A percentile compares a stretch with the other conserved stretches of the same genome.
These are phyloP conservation scores for Lucilia cuprina DNA, from an alignment of 1,140 invertebrate species.

Conservation along the genomic window DNA sequence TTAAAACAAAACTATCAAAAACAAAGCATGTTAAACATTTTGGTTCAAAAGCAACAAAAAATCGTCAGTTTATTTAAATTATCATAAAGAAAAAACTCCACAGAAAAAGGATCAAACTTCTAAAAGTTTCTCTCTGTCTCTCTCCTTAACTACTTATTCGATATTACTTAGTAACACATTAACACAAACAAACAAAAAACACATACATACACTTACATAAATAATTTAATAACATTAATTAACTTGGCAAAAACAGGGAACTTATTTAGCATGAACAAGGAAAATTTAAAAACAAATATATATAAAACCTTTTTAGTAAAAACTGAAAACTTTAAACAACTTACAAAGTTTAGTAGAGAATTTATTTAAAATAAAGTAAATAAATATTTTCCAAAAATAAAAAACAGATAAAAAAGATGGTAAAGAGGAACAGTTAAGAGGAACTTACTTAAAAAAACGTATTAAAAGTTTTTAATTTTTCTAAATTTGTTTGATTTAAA, in stretches of 20 bases:
- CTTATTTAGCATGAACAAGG: conserved; percentile 18
- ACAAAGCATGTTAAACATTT: conserved; percentile 1
- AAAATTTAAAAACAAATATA: neutral
- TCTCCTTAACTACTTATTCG: neutral
- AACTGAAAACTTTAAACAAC: neutral
- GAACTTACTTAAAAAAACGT: conserved; percentile 38
- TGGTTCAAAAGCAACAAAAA: neutral
- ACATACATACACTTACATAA: neutral
- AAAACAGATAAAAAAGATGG: neutral
- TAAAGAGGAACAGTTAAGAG: neutral
- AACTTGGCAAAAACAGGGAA: conserved; percentile 33
- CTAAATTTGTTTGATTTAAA: no score
- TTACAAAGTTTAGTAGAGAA: neutral
- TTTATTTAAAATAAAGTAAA: neutral
- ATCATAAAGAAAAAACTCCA: neutral
- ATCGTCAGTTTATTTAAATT: neutral
- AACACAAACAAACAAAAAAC: neutral
- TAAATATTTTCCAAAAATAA: neutral
- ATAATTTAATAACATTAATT: neutral
- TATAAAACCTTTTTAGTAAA: neutral
- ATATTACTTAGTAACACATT: neutral
- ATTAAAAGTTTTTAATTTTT: no score
- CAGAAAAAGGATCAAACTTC: neutral
- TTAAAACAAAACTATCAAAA: neutral
- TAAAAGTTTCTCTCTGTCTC: neutral